These are phyloP conservation scores for Lysiphlebus fabarum DNA, from an alignment of 1,140 invertebrate genomes.

Conservation along the genomic window DNA sequence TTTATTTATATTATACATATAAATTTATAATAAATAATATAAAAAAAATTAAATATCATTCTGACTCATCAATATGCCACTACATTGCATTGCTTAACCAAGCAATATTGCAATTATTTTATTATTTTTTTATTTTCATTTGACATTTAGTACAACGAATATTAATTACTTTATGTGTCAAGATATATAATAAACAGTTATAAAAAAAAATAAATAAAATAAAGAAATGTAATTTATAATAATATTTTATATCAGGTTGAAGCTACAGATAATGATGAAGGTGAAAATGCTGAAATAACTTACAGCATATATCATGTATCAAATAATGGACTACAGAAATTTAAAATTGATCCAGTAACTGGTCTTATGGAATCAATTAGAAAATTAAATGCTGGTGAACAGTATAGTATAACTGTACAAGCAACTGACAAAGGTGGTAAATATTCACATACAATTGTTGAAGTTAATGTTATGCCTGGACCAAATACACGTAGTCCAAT, in stretches of 20 bases:
- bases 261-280: slow-evolving; percentile 82
- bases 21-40: not conserved
- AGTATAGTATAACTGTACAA: slow-evolving; percentile 83
- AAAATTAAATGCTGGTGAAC: slow-evolving; percentile 78
- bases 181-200: no score
- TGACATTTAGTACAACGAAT: not conserved
- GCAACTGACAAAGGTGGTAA: slow-evolving; percentile 70
- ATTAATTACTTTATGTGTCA: no score
- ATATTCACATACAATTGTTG: slow-evolving; percentile 77
- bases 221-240: not conserved
- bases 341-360: slow-evolving; percentile 76
- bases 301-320: slow-evolving; percentile 87
- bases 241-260: slow-evolving; percentile 56
- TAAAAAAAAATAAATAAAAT: no score
- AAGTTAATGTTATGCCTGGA: slow-evolving; percentile 75
- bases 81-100: no score
- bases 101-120: not conserved
- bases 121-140: slow-evolving; percentile 16
- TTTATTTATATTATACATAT: not conserved
- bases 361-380: slow-evolving; percentile 75
- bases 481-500: slow-evolving; percentile 81
- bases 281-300: slow-evolving; percentile 74
- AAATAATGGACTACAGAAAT: slow-evolving; percentile 82
- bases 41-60: not conserved
- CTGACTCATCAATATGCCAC: no score